phyloP scores from a whole-genome alignment of 2,888 invertebrate genomes.

The Phorcus lineatus region DNA sequence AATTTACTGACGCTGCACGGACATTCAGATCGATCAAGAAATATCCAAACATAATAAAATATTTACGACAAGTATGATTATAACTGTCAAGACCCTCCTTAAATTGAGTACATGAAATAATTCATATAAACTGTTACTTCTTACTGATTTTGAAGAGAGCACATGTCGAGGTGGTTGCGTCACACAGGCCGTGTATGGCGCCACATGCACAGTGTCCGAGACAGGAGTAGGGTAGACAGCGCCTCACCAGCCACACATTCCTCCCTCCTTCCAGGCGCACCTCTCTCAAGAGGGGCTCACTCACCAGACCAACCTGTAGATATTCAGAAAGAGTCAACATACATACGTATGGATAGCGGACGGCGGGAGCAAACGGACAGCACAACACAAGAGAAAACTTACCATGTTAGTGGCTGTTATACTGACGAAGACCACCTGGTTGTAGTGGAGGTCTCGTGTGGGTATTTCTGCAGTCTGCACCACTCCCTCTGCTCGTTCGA shows the following conservation, averaged over 20 bases:
- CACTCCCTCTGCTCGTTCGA: not conserved
- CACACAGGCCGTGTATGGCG: not conserved
- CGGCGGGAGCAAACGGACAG: not conserved
- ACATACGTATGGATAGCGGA: not conserved
- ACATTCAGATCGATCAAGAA: too few relatives aligned
- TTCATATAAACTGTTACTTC: too few relatives aligned
- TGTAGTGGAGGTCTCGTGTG: not conserved
- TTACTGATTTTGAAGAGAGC: too few relatives aligned
- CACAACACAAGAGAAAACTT: not conserved
- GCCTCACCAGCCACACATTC: not conserved
- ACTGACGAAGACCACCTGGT: not conserved
- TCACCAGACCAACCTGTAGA: conserved; percentile 6
- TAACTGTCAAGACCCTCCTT: too few relatives aligned
- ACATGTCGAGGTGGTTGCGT: not conserved
- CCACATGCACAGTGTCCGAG: conserved; percentile 22
- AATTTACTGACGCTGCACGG: too few relatives aligned
- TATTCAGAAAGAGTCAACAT: not conserved
- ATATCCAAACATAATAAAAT: too few relatives aligned
- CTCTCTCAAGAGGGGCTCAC: not conserved
- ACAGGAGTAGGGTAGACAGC: conserved; percentile 10
- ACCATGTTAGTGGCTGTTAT: too few relatives aligned
- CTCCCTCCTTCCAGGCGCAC: not conserved
- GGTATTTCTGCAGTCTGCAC: not conserved
- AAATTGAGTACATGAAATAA: too few relatives aligned
- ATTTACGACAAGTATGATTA: too few relatives aligned